Percentiles rank a stretch among this genome's conserved stretches.
Conservation (phyloP, 2,113 vertebrate species). For the Microcebus jonahi region DNA sequence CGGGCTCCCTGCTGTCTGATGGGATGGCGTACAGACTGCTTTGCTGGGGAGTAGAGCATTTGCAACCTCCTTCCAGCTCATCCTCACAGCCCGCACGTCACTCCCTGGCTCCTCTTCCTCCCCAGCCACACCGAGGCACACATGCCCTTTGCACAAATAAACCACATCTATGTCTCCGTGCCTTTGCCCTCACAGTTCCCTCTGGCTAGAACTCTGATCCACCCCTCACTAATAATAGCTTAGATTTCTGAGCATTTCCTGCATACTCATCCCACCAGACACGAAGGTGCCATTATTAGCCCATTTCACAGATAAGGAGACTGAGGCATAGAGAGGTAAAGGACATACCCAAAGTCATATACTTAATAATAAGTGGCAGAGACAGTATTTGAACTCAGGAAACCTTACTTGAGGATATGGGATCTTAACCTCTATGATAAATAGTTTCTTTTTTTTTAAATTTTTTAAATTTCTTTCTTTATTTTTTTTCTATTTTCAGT, state of each 20-base stretch:
- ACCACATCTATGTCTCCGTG: accelerated
- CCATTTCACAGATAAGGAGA: not conserved
- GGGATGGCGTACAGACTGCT: not conserved
- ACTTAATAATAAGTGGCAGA: not conserved
- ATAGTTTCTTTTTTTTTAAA: not conserved
- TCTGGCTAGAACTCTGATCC: not conserved
- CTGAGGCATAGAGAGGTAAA: not conserved
- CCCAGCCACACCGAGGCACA: not conserved
- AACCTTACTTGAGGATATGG: too few species aligned
- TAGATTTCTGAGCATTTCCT: not conserved
- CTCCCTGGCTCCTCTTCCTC: not conserved
- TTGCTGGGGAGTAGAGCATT: not conserved
- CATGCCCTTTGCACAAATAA: not conserved
- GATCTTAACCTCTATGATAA: not conserved
- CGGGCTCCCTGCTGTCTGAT: not conserved
- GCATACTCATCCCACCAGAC: not conserved
- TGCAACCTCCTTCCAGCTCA: too few species aligned
- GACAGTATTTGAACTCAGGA: not conserved
- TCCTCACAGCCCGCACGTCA: not conserved
- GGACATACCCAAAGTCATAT: not conserved
- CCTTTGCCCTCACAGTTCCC: not conserved
- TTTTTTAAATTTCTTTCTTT: too few species aligned
- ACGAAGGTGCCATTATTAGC: not conserved
- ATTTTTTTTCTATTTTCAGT: too few species aligned
- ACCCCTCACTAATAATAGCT: not conserved